Conservation (phyloP, 2,888 invertebrate species). For the Pomacea canaliculata region DNA sequence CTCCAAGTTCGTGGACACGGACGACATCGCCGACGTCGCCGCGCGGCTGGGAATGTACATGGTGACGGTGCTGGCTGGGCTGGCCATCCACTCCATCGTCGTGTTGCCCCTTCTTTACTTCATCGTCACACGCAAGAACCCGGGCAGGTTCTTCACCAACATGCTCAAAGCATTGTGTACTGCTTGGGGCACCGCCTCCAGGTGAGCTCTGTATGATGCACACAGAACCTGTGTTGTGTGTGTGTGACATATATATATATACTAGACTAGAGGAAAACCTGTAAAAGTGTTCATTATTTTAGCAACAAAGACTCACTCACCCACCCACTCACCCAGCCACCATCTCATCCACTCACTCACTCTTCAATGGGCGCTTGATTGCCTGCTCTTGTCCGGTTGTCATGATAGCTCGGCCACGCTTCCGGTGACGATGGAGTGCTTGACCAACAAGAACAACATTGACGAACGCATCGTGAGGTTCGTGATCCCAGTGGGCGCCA, state of each 20-base stretch:
- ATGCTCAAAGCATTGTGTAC: constrained; percentile 76
- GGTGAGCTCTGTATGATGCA: constrained; percentile 40
- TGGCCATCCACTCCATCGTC: constrained; percentile 91
- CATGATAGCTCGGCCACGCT: constrained; percentile 84
- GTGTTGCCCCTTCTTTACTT: constrained; percentile 90
- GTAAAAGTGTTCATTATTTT: too few relatives aligned
- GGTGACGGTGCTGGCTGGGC: constrained; percentile 85
- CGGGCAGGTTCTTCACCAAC: constrained; percentile 52
- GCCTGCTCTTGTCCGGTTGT: not conserved
- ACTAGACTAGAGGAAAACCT: not conserved
- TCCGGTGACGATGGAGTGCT: constrained; percentile 87
- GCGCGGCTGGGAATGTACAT: constrained; percentile 91
- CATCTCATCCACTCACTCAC: too few relatives aligned
- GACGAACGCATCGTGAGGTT: constrained; percentile 88
- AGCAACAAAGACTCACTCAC: too few relatives aligned
- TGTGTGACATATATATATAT: too few relatives aligned
- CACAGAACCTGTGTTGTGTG: not conserved
- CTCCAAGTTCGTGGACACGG: constrained; percentile 90
- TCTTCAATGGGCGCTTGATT: too few relatives aligned
- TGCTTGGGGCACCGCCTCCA: constrained; percentile 66
- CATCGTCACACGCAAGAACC: constrained; percentile 61
- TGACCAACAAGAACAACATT: constrained; percentile 86
- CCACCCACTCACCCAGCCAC: too few relatives aligned
- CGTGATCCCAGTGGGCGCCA: constrained; percentile 90
- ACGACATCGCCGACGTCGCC: constrained; percentile 83